Base-by-base conservation (phyloP, 64 coral and sea anemone species). In the Stylophora pistillata region DNA sequence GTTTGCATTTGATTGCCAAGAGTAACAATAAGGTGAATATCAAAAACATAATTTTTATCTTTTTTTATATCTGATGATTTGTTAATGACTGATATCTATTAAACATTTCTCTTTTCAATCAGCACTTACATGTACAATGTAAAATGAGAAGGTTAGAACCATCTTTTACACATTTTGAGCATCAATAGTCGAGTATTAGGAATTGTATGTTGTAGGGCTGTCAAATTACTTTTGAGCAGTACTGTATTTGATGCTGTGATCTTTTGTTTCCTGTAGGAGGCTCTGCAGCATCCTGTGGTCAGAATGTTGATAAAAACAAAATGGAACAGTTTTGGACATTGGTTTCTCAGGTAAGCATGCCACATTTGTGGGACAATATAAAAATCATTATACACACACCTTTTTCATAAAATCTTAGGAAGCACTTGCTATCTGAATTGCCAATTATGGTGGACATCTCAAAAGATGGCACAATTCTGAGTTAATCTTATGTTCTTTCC, bases 291-390 rank as follows among this genome's bases (percentile, higher is more conserved):
- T 23, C 94, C 94, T 18, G 94, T 96, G 55, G 94, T 96, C 0
- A 58, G 94, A 89, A 96, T 92, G 94, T 68, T 96, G 32, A 96
- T 96, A n/a, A 91, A 81, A 79, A 65, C 79, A 77, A 96, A 96
- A 78, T 96, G 90, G 90, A 28, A 92, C 33, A 87, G 78, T 56
- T 96, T 79, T 96, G 94, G 94, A 30, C 90, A 92, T 28, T 61
- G 26, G 32, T 54, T 92, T 55, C 66, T 96, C 11, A 86, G 90
- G 94, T 96, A 89, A 59, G 6, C 1, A 56, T 29, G 18, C 16
- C 23, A 59, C 5, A 52, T 76, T 18, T 1, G 0, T 73, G 27
- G 10, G 10, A 47, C 37, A 47, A 47, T 47, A 9, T n/a, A 0
- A 0, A 68, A 11, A 25, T 10, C 0, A 68, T 0, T 16, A 16